Percentiles rank a stretch among this genome's conserved stretches.
phyloP scores from a whole-genome alignment of 2,797 vertebrate species.

The Arctocebus calabarensis region DNA sequence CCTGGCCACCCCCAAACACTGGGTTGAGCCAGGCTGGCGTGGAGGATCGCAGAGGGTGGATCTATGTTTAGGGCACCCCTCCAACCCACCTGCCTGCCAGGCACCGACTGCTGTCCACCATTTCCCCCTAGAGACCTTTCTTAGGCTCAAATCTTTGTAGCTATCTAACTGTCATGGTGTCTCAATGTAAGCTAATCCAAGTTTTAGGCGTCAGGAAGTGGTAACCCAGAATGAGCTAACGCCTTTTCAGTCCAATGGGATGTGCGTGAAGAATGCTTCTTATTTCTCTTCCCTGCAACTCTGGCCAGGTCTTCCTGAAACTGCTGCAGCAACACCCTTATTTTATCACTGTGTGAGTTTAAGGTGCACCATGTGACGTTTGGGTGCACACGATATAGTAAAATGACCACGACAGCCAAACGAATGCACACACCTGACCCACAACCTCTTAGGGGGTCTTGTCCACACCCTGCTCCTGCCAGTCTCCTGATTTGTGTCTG shows the following conservation, averaged over 20 bases:
- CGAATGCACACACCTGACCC: too few species aligned
- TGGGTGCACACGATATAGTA: too few species aligned
- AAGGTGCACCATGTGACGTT: not conserved
- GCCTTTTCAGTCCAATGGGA: not conserved
- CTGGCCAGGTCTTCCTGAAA: not conserved
- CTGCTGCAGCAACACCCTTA: not conserved
- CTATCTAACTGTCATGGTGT: not conserved
- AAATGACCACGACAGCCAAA: not conserved
- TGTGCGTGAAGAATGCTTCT: not conserved
- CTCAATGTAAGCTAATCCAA: not conserved
- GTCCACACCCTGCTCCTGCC: not conserved
- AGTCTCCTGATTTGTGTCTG: not conserved
- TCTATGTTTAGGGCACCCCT: not conserved
- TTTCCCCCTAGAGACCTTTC: not conserved
- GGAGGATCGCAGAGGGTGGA: not conserved
- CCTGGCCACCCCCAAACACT: not conserved
- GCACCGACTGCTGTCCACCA: not conserved
- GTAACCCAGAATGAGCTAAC: not conserved
- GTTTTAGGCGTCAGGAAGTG: not conserved
- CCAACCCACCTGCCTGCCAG: rapidly evolving
- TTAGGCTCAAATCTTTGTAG: not conserved
- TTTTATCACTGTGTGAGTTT: not conserved
- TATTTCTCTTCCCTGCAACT: not conserved
- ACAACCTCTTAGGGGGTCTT: not conserved
- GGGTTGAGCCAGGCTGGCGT: not conserved